A percentile compares a stretch with the other conserved stretches of the same genome.
Conservation (phyloP, 2,888 invertebrate species). For the Ennomos quercinarius region DNA sequence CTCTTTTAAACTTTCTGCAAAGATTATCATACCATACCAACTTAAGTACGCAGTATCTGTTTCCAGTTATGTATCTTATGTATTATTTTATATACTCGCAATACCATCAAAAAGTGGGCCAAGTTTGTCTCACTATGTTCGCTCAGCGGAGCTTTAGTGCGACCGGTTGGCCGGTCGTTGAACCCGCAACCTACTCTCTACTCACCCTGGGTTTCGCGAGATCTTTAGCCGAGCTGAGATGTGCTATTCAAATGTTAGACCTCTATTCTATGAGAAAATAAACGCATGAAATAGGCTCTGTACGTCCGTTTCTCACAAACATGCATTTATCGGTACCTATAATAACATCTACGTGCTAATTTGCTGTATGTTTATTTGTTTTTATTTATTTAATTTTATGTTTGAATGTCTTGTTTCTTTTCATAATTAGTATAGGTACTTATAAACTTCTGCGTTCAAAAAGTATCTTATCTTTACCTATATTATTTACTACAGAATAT, state of each 20-base stretch:
- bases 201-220: conserved; percentile 41
- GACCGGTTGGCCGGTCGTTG: conserved; percentile 79
- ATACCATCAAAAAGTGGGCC: conserved; percentile 73
- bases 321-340: not conserved
- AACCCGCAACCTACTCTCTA: conserved; percentile 79
- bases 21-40: conserved; percentile 5
- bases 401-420: no score
- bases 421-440: no score
- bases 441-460: no score
- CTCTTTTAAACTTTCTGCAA: not conserved
- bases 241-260: conserved; percentile 21
- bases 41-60: conserved; percentile 5
- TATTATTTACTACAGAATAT: no score
- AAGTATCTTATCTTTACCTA: no score
- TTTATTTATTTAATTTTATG: no score
- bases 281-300: not conserved
- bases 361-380: not conserved
- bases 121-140: conserved; percentile 74
- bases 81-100: conserved; percentile 45
- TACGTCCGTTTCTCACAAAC: not conserved
- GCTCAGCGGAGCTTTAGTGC: conserved; percentile 74
- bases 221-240: conserved; percentile 33
- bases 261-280: conserved; percentile 8
- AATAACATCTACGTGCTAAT: not conserved
- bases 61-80: conserved; percentile 19